phyloP scores from a whole-genome alignment of 2,888 invertebrate species.

The Meiosimyza decipiens region DNA sequence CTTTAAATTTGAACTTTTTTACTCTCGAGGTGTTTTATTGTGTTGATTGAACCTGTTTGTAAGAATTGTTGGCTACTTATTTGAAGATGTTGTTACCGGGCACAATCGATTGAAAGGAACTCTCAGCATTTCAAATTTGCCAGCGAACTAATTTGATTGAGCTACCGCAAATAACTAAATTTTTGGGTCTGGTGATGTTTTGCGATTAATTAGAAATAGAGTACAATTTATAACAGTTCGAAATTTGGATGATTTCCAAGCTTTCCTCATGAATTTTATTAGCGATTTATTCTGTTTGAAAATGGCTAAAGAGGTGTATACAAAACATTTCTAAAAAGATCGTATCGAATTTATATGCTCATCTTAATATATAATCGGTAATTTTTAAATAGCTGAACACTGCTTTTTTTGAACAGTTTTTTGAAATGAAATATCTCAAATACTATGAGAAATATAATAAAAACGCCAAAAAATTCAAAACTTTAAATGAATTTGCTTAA shows the following conservation, averaged over 20 bases:
- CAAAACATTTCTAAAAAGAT: no score
- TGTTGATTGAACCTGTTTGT: conserved; percentile 15
- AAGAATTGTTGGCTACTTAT: background rate
- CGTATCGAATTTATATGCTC: no score
- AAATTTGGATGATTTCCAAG: background rate
- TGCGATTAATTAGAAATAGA: background rate
- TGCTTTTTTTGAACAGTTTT: no score
- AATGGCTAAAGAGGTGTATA: no score
- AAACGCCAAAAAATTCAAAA: no score
- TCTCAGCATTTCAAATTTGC: background rate
- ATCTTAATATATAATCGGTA: no score
- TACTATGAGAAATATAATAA: no score
- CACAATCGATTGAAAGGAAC: background rate
- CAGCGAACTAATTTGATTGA: conserved; percentile 9
- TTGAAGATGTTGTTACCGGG: background rate
- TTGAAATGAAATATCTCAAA: no score
- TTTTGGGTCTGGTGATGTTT: background rate
- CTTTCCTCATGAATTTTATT: background rate
- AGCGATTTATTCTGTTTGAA: no score
- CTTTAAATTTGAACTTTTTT: background rate
- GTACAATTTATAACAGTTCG: no score
- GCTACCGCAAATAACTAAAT: background rate
- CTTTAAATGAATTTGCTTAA: no score
- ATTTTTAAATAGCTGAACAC: no score
- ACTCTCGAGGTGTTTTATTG: background rate